phyloP scores from a whole-genome alignment of 2,888 invertebrate genomes.

The Steromphala cineraria region DNA sequence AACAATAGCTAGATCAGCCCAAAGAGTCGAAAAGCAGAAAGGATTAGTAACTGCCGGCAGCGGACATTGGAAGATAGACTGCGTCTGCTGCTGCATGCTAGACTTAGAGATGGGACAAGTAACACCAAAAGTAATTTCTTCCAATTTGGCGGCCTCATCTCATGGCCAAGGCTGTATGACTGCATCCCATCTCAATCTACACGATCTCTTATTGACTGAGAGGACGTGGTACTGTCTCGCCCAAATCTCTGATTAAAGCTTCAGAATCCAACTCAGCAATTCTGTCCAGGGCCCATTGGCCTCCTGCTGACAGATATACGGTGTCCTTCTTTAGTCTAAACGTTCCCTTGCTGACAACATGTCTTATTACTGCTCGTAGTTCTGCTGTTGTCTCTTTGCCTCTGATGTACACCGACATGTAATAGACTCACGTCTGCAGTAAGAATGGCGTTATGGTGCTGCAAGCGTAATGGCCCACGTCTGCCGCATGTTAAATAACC shows the following conservation, averaged over 20 bases:
- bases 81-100: neutral
- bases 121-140: conserved; percentile 17
- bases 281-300: neutral
- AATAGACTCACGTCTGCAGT: neutral
- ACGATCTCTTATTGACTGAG: conserved; percentile 12
- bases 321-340: neutral
- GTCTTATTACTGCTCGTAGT: neutral
- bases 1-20: neutral
- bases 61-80: neutral
- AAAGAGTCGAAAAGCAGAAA: neutral
- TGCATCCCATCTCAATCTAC: conserved; percentile 8
- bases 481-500: too few relatives aligned
- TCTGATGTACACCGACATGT: neutral
- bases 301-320: neutral
- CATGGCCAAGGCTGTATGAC: neutral
- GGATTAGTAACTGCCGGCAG: neutral
- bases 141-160: conserved; percentile 10
- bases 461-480: too few relatives aligned
- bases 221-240: conserved; percentile 4
- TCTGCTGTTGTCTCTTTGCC: neutral
- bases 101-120: neutral
- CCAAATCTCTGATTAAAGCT: conserved; percentile 8
- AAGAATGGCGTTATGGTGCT: too few relatives aligned
- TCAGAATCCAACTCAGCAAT: neutral
- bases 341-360: neutral